Conservation (phyloP, 2,113 vertebrate species). For the Oenanthe oenanthe region DNA sequence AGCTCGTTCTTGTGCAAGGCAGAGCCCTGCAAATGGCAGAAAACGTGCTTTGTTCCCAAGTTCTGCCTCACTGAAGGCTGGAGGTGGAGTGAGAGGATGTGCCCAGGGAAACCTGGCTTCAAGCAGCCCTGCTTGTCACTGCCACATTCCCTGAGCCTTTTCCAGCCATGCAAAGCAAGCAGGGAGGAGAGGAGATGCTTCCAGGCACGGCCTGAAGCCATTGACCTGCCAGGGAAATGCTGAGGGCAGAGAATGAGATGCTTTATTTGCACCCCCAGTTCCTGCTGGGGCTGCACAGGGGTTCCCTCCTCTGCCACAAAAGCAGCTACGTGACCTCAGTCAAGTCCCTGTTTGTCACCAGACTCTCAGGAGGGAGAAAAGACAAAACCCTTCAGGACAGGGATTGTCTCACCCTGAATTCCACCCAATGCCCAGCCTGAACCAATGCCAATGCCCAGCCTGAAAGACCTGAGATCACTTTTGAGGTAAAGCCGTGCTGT, state of each 20-base stretch:
- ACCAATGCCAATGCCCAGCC: neutral
- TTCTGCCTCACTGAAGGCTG: neutral
- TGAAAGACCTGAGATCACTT: neutral
- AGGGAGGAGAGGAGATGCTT: neutral
- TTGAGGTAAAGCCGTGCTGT: rapidly evolving
- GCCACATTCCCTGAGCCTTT: neutral
- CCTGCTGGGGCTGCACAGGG: rapidly evolving
- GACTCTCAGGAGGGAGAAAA: neutral
- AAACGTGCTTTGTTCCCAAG: neutral
- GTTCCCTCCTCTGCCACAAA: neutral
- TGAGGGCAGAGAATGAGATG: neutral
- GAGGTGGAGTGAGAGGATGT: neutral
- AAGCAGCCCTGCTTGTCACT: neutral
- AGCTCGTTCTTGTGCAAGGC: conserved; percentile 39
- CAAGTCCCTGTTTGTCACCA: neutral
- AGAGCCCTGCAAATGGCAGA: conserved; percentile 13
- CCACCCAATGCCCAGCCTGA: neutral
- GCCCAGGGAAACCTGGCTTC: neutral
- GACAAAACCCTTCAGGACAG: neutral
- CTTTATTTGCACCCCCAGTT: neutral
- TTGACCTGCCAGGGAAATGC: neutral
- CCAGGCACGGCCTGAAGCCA: neutral
- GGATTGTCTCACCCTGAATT: rapidly evolving
- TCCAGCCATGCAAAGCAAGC: neutral
- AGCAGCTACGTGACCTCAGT: neutral